These are phyloP conservation scores for Ligdia adustata DNA, from an alignment of 2,888 invertebrate genomes.

Conservation along the genomic window DNA sequence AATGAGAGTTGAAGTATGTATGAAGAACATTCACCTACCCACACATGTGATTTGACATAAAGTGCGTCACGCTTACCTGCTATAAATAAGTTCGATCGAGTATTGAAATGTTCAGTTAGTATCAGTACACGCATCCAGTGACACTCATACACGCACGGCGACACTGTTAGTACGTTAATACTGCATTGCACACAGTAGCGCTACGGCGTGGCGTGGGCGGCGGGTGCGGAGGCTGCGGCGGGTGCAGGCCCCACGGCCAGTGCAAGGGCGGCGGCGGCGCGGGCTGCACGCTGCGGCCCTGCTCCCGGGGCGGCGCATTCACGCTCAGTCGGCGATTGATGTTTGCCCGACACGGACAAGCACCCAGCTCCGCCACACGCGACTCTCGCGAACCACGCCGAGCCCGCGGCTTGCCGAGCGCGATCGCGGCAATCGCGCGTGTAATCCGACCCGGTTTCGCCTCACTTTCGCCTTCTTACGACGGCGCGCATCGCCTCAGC, in stretches of 20 bases:
- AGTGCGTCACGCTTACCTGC: slow-evolving; percentile 23
- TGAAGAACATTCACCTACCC: too few species aligned
- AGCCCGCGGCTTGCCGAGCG: slow-evolving; percentile 58
- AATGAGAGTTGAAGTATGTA: background rate
- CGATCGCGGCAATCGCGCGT: slow-evolving; percentile 78
- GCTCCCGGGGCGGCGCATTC: slow-evolving; percentile 14
- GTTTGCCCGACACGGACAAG: slow-evolving; percentile 25
- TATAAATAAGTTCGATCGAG: background rate
- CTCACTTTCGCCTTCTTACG: slow-evolving; percentile 25
- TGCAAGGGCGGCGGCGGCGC: slow-evolving; percentile 40
- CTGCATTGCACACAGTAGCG: slow-evolving; percentile 27
- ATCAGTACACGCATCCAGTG: slow-evolving; percentile 21
- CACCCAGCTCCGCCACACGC: slow-evolving; percentile 41
- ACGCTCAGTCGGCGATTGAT: slow-evolving; percentile 27
- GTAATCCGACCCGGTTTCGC: slow-evolving; percentile 42
- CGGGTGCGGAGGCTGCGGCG: slow-evolving; percentile 42
- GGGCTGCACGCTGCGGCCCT: slow-evolving; percentile 7
- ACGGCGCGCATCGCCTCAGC: slow-evolving; percentile 65
- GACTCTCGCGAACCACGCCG: slow-evolving; percentile 36
- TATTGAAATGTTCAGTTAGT: slow-evolving; percentile 20
- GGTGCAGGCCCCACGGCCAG: slow-evolving; percentile 37
- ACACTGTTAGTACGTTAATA: slow-evolving; percentile 24
- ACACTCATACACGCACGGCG: slow-evolving; percentile 31
- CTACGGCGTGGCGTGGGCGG: background rate
- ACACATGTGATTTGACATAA: too few species aligned